phyloP scores from a whole-genome alignment of 2,888 invertebrate genomes.

The Corythucha ciliata region DNA sequence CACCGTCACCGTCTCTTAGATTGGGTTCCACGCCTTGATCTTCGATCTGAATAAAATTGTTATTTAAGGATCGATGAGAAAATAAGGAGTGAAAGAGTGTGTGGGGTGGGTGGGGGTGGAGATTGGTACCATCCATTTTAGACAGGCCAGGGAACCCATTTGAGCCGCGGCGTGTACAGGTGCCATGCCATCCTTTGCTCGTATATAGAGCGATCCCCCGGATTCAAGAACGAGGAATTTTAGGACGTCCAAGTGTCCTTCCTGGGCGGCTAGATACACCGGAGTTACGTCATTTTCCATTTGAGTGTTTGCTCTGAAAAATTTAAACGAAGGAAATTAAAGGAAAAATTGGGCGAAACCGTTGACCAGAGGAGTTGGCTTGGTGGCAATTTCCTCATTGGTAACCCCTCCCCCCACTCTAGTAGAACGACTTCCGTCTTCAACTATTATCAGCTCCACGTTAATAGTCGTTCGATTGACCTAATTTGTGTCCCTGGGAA shows the following conservation, averaged over 20 bases:
- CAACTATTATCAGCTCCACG: too few relatives aligned
- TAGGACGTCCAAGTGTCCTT: constrained; percentile 76
- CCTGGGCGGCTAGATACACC: constrained; percentile 80
- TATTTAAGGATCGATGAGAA: too few relatives aligned
- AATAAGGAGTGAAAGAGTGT: not conserved
- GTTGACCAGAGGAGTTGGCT: too few relatives aligned
- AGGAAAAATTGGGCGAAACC: too few relatives aligned
- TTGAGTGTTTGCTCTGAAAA: constrained; percentile 69
- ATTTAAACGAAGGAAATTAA: too few relatives aligned
- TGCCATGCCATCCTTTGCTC: constrained; percentile 83
- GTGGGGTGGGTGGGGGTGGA: too few relatives aligned
- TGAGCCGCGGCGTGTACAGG: constrained; percentile 84
- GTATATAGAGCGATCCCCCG: constrained; percentile 69
- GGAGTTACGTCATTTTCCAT: constrained; percentile 89
- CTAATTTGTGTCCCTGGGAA: too few relatives aligned
- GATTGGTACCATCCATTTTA: constrained; percentile 78
- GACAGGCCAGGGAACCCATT: constrained; percentile 76
- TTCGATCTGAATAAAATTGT: constrained; percentile 58
- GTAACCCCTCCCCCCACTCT: too few relatives aligned
- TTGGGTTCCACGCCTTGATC: constrained; percentile 78
- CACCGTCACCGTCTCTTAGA: constrained; percentile 76
- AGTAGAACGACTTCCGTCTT: too few relatives aligned
- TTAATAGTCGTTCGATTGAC: too few relatives aligned
- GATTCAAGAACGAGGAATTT: constrained; percentile 76
- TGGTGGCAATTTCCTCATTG: too few relatives aligned